phyloP scores from a whole-genome alignment of 1,140 invertebrate species.

The Aphelinus certus region DNA sequence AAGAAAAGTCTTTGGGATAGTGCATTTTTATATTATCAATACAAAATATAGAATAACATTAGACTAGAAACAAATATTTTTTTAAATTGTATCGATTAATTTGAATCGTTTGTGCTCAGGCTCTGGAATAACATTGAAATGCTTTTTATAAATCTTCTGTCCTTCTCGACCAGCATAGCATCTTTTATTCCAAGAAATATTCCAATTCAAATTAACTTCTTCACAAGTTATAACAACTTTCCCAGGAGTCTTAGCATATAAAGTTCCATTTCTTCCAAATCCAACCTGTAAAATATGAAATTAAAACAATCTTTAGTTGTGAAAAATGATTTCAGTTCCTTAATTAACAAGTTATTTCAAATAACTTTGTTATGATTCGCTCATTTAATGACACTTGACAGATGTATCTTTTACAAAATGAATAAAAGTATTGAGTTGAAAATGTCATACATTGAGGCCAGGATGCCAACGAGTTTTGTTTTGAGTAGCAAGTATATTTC shows the following conservation, averaged over 20 bases:
- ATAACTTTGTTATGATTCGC: no score
- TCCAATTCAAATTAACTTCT: constrained; percentile 76
- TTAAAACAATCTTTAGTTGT: neutral
- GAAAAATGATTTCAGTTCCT: no score
- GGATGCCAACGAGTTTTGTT: constrained; percentile 78
- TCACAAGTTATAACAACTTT: constrained; percentile 82
- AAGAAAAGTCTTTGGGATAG: neutral
- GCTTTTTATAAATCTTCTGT: constrained; percentile 81
- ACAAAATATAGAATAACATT: constrained; percentile 34
- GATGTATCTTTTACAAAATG: neutral
- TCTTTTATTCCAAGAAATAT: constrained; percentile 73
- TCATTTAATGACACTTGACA: no score
- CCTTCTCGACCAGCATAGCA: constrained; percentile 70
- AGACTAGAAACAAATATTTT: constrained; percentile 10
- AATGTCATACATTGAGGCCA: constrained; percentile 76
- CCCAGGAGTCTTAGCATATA: constrained; percentile 79
- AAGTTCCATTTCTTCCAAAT: constrained; percentile 77
- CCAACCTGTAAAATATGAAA: constrained; percentile 72
- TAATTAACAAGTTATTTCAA: no score
- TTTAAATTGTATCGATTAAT: constrained; percentile 75
- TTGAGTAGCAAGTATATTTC: constrained; percentile 77
- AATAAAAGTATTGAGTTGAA: constrained; percentile 1
- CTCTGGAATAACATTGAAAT: constrained; percentile 81
- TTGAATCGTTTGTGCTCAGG: constrained; percentile 79
- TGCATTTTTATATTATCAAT: constrained; percentile 24